Base-by-base conservation (phyloP, 2,113 vertebrate genomes). In the Atlantisia rogersi region DNA sequence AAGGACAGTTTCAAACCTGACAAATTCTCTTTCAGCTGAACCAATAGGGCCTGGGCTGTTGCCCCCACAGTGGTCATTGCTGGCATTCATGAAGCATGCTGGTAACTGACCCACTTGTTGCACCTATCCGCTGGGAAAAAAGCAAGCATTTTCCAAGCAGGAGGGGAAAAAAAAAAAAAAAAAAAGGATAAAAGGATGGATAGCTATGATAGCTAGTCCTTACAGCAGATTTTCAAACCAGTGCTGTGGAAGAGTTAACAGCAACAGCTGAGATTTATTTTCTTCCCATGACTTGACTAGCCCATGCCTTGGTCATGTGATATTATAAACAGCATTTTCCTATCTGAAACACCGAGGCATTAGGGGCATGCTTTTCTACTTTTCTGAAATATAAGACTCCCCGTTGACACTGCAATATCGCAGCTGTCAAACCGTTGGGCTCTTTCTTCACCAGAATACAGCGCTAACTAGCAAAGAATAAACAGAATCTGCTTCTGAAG, bases 41-140 rank as follows among this genome's bases (percentile, higher is more conserved):
- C 16, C 32, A 58, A 20, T 5, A 64, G 6, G 7, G 24, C 44
- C 52, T 31, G 78, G 52, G 12, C 15, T 95, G n/a, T 26, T 64
- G 32, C 12, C 25, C 10, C 17, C 25, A 3, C 1, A 4, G 21
- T 18, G 17, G 32, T 62, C 24, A 56, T 56, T 75, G 9, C 22
- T 63, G 25, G 50, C 37, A 83, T 0, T 2, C 17, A n/a, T 0
- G 1, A 80, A 80, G 16, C 9, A 5, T 29, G 8, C 15, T 69
- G 63, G n/a, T 37, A 15, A 82, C 42, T 73, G 62, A 70, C 26
- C 42, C 44, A 10, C 32, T 56, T 48, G 15, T 50, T 37, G 24
- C 39, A 76, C 59, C 29, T 37, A 75, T 17, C 15, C 11, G 81
- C 42, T 53, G 32, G 11, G 12, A 58, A 86, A 76, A 76, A 44